Base-by-base conservation (phyloP, 2,797 vertebrate genomes). In the Onychomys leucogaster region DNA sequence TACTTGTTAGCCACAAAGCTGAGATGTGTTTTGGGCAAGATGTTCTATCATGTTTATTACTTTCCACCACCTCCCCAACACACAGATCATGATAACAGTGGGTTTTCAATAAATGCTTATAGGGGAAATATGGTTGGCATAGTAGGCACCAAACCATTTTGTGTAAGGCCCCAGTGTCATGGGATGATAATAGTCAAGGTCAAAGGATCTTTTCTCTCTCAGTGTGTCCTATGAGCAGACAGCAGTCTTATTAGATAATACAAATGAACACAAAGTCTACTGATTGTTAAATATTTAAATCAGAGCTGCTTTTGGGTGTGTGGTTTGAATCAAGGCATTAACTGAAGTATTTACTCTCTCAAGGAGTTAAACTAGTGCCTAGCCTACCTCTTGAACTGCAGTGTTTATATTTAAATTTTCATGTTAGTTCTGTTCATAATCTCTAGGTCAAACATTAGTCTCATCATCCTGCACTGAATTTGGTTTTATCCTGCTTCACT, bases 371-470 rank as follows among this genome's bases (percentile, higher is more conserved):
- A 65, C 37, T n/a, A 85, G 77, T 92, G 61, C 77, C 41, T 94
- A 12, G 63, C 55, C 14, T 85, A 75, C 59, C 76, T 94, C 49
- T 96, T 87, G 73, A 89, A n/a, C 76, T 67, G 29, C 75, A 63
- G 3, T 90, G 14, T 94, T 98, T 97, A 91, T 88, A 76, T n/a
- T 98, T 97, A 98, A 96, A 98, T 98, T 98, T 96, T 76, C 78
- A 83, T 81, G 78, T 97, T 97, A 97, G 65, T 94, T 96, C 87
- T 76, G 77, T 96, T 95, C 98, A 78, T 98, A 98, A 98, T 98
- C 98, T 97, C 95, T 95, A 98, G 96, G 96, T 95, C 95, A 98
- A 98, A 98, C 81, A 98, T 57, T 89, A 92, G 97, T 97, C 97
- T 98, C 13, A 81, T 69, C 65, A 96, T 90, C 65, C 67, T 97